Conservation (phyloP, 2,113 vertebrate genomes). For the Paramisgurnus dabryanus region DNA sequence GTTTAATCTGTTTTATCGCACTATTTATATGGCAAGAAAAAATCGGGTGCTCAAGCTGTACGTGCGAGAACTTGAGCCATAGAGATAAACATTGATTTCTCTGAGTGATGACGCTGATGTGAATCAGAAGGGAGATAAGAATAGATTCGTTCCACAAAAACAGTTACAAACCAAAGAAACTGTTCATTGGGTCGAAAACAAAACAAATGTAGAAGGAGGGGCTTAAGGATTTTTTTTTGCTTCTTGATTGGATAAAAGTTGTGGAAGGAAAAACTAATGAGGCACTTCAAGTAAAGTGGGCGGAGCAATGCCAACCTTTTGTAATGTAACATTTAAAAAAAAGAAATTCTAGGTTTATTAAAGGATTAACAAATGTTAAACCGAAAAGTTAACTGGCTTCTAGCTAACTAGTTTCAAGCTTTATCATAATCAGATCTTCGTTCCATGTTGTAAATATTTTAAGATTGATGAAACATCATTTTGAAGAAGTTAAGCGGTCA, state of each 20-base stretch:
- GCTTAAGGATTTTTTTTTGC: background rate
- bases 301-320: background rate
- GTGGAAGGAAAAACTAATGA: slow-evolving; percentile 15
- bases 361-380: no score
- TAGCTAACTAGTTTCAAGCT: no score
- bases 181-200: background rate
- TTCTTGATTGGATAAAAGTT: background rate
- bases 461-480: background rate
- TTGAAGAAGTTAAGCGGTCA: background rate
- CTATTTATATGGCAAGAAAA: background rate
- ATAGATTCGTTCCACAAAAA: slow-evolving; percentile 20
- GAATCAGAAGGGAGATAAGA: slow-evolving; percentile 13
- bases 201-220: slow-evolving; percentile 4
- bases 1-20: slow-evolving; percentile 13
- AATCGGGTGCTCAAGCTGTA: background rate
- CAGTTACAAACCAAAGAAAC: slow-evolving; percentile 10
- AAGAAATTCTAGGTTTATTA: no score
- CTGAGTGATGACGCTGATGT: background rate
- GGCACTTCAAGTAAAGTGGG: background rate
- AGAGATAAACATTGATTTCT: background rate
- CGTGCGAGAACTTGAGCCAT: background rate
- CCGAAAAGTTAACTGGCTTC: no score
- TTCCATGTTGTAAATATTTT: no score
- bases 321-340: no score
- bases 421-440: no score